phyloP scores from a whole-genome alignment of 1,140 invertebrate genomes.

The Bathynomus jamesi region DNA sequence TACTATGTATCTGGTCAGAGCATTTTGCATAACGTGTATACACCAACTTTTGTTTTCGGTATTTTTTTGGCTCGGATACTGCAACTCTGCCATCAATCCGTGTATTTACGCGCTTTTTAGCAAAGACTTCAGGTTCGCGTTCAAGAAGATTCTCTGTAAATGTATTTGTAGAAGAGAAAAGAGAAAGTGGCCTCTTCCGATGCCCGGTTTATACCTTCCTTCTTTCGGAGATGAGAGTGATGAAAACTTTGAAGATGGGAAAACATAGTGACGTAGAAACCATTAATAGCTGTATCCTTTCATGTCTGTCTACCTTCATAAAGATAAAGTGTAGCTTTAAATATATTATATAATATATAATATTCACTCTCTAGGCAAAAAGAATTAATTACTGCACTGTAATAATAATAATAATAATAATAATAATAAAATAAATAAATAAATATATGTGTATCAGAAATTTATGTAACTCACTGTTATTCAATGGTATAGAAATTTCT shows the following conservation, averaged over 20 bases:
- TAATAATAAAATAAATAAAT: too few species aligned
- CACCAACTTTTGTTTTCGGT: conserved; percentile 74
- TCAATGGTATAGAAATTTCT: too few species aligned
- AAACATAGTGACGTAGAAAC: not conserved
- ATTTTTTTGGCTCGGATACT: conserved; percentile 94
- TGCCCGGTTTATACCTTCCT: conserved; percentile 39
- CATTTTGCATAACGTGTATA: conserved; percentile 72
- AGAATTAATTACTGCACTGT: too few species aligned
- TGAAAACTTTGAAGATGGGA: conserved; percentile 6
- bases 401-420: too few species aligned
- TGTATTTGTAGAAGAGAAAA: conserved; percentile 55
- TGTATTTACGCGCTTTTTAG: conserved; percentile 86
- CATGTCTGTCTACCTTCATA: too few species aligned
- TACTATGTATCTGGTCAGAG: conserved; percentile 77
- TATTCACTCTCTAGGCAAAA: too few species aligned
- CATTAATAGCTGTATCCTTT: too few species aligned
- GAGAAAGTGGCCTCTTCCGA: conserved; percentile 37
- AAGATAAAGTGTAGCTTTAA: too few species aligned
- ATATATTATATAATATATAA: too few species aligned
- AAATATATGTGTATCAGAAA: too few species aligned
- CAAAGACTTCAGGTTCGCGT: conserved; percentile 83
- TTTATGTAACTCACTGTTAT: too few species aligned
- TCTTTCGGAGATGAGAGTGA: conserved; percentile 41
- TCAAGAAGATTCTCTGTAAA: conserved; percentile 80
- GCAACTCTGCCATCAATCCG: conserved; percentile 91